These are phyloP conservation scores for Protobothrops flavoviridis DNA, from an alignment of 2,113 vertebrate species.

Conservation along the genomic window DNA sequence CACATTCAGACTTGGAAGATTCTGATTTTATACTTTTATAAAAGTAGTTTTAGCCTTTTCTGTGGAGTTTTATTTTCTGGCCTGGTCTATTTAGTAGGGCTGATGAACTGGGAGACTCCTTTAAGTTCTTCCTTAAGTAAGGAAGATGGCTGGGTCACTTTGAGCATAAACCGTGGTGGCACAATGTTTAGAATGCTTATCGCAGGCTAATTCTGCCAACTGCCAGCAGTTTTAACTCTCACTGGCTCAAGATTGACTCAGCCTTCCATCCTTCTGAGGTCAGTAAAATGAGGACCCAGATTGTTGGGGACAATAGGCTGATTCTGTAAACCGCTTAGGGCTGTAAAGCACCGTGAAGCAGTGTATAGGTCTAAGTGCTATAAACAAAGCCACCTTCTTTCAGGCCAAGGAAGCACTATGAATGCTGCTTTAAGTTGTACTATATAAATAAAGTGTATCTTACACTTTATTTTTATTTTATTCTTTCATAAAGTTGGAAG, in stretches of 20 bases:
- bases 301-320: neutral
- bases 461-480: neutral
- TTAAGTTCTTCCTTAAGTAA: neutral
- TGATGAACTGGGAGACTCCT: neutral
- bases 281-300: neutral
- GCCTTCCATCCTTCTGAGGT: neutral
- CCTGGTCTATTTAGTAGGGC: neutral
- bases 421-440: neutral
- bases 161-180: neutral
- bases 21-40: neutral
- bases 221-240: neutral
- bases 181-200: neutral
- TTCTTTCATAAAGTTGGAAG: neutral
- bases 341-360: neutral
- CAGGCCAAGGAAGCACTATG: neutral
- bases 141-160: neutral
- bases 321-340: neutral
- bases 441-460: neutral
- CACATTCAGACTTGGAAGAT: neutral
- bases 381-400: neutral
- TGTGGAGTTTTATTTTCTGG: neutral
- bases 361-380: neutral
- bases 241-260: neutral
- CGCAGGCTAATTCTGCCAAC: neutral
- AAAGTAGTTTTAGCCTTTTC: neutral